Percentiles rank a stretch among this genome's conserved stretches.
These are phyloP conservation scores for Papilio machaon DNA, from an alignment of 1,140 invertebrate genomes.

Conservation along the genomic window DNA sequence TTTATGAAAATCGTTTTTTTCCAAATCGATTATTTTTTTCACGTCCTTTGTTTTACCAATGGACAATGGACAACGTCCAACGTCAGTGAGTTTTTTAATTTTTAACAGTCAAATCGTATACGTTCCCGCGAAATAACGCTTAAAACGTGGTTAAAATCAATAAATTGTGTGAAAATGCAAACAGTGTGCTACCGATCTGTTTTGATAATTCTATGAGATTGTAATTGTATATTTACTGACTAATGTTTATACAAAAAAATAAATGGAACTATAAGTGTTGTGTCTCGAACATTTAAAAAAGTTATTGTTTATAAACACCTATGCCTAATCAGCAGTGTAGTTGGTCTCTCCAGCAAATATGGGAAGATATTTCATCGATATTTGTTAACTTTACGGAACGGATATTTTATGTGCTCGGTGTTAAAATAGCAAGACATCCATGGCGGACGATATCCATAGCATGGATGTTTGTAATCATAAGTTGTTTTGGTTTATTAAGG, in stretches of 20 bases:
- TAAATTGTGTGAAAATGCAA: constrained; percentile 2
- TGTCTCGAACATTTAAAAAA: constrained; percentile 4
- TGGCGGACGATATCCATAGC: constrained; percentile 81
- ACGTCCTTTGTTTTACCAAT: background rate
- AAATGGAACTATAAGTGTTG: constrained; percentile 10
- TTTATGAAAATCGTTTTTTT: too few relatives aligned
- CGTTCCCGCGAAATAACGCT: background rate
- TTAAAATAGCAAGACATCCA: constrained; percentile 79
- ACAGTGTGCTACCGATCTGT: background rate
- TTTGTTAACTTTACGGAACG: constrained; percentile 75
- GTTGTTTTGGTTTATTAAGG: constrained; percentile 82
- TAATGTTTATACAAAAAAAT: constrained; percentile 2
- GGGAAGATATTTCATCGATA: constrained; percentile 71
- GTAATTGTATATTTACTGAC: constrained; percentile 16
- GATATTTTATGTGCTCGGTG: constrained; percentile 80
- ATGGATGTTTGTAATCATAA: constrained; percentile 79
- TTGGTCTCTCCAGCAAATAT: constrained; percentile 68
- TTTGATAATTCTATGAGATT: background rate
- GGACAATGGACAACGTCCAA: background rate
- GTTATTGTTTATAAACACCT: constrained; percentile 33
- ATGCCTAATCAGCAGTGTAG: constrained; percentile 69
- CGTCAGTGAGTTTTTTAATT: background rate
- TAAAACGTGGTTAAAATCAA: background rate
- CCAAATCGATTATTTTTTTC: too few relatives aligned
- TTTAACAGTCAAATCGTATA: background rate